Base-by-base conservation (phyloP, 2,888 invertebrate genomes). In the Branchellion lobata region DNA sequence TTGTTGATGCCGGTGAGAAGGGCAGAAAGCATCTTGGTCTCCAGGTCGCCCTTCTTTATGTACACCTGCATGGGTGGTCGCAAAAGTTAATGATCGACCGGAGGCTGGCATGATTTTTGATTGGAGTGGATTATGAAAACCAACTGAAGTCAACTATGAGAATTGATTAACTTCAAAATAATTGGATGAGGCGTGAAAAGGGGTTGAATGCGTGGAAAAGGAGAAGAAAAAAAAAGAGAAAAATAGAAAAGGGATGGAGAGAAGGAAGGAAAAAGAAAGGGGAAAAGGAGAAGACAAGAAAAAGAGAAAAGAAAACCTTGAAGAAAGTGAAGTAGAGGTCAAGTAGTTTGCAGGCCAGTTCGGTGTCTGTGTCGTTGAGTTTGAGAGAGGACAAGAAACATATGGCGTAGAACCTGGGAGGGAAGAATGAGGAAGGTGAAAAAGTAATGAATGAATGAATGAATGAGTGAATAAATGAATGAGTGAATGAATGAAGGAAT, bases 281-380 rank as follows among this genome's bases (percentile, higher is more conserved):
- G n/a, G n/a, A n/a, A n/a, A n/a, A n/a, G n/a, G n/a, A n/a, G n/a
- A n/a, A n/a, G n/a, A n/a, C n/a, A n/a, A n/a, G n/a, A n/a, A n/a
- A n/a, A n/a, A n/a, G n/a, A n/a, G n/a, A n/a, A n/a, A n/a, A n/a
- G n/a, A n/a, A n/a, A 74, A 94, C 93, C 88, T 95, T 96, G 89
- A 99, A 99, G 87, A 98, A 94, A 0, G 94, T 92, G 86, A 99
- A 95, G 87, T 98, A 99, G 75, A 98, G 92, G 82, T 92, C 90
- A 69, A 99, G 93, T 47, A 99, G 89, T 84, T 91, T 92, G 83
- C 92, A 91, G 0, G 97, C 95, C 24, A 96, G 90, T 73, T 91
- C 90, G 1, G 89, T 89, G 83, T 94, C 93, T 79, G 91, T 91
- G 5, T 91, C 81, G 73, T 82, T 82, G 57, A 95, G 89, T 81